Percentiles rank a stretch among this genome's conserved stretches.
phyloP scores from a whole-genome alignment of 2,888 invertebrate genomes.

The Anarsia innoxiella region DNA sequence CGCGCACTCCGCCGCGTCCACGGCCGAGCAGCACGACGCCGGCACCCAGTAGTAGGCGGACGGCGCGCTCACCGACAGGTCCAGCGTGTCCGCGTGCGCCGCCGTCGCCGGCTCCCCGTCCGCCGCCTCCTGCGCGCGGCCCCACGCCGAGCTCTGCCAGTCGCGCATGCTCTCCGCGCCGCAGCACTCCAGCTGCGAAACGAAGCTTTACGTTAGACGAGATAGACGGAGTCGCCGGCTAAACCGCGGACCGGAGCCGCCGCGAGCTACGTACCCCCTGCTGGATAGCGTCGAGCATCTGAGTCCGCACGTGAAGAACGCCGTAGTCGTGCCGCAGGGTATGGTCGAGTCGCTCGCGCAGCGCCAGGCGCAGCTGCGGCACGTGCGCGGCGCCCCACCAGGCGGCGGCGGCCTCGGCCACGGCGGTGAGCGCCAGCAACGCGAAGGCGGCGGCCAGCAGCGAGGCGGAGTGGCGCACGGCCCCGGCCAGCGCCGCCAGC shows the following conservation, averaged over 20 bases:
- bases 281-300: slow-evolving; percentile 54
- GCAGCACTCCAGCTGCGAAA: slow-evolving; percentile 89
- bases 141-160: slow-evolving; percentile 78
- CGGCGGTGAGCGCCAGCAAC: slow-evolving; percentile 50
- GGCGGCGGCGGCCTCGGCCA: slow-evolving; percentile 55
- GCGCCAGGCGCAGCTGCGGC: slow-evolving; percentile 43
- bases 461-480: slow-evolving; percentile 29
- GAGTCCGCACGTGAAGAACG: slow-evolving; percentile 40
- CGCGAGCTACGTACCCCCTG: too few relatives aligned
- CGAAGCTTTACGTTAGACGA: too few relatives aligned
- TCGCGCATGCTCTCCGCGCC: slow-evolving; percentile 96
- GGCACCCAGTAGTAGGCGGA: slow-evolving; percentile 50
- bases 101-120: slow-evolving; percentile 12
- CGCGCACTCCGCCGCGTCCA: slow-evolving; percentile 25
- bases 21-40: slow-evolving; percentile 42
- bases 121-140: slow-evolving; percentile 28
- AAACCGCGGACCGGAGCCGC: too few relatives aligned
- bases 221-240: too few relatives aligned
- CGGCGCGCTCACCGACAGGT: slow-evolving; percentile 53
- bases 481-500: slow-evolving; percentile 33
- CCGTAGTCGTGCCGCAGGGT: slow-evolving; percentile 52
- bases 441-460: slow-evolving; percentile 54
- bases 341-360: slow-evolving; percentile 39
- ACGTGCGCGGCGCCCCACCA: slow-evolving; percentile 63
- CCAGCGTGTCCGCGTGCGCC: slow-evolving; percentile 29